Evolutionary conservation across 2,113 vertebrate species (phyloP), one percentile per base, ranked within the genome.

Genomic region (Ageneiosus marmoratus): DNA sequence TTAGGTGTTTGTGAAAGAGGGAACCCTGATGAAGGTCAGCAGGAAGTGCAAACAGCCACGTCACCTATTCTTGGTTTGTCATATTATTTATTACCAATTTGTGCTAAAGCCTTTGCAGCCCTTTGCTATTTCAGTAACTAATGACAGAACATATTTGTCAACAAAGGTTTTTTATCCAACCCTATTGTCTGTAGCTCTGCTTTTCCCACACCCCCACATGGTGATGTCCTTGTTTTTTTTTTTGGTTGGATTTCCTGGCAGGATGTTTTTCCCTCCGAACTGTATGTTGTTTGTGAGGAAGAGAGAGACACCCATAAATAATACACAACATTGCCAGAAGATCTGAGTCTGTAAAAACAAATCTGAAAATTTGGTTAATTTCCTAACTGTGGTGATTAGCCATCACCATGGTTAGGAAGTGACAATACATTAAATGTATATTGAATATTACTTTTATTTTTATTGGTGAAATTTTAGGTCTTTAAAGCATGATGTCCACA

Each of bases 1-100:
- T 34, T 92, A 99, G 98, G 90, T 95, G 84, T 98, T 99, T 91
- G 94, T 99, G 80, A 99, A 99, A 89, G 98, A 99, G 88, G 98
- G 98, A 83, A 98, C 96, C 0, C 91, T 99, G 89, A 97, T 97
- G 96, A 99, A 97, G 92, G 95, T 99, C 79, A 96, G 95, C 79
- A 95, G 96, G 81, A 97, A 96, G 89, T 95, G 85, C 88, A 92
- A 89, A 81, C 96, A 96, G 73, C 97, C 97, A 76, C 95, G 98
- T 9, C 97, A 99, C 86, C 94, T 99, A 89, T 99, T 99, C 91
- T 91, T 99, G 97, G 98, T 99, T 94, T 95, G 84, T 69, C 9
- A 73, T 24, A 12, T 41, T 65, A 69, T 80, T 80, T 65, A 41
- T 62, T 48, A 46, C 2, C 1, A 8, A 16, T 74, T 63, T 74